A percentile compares a stretch with the other conserved stretches of the same genome.
These are phyloP conservation scores for Piaya cayana DNA, from an alignment of 2,113 vertebrate genomes.

Conservation along the genomic window DNA sequence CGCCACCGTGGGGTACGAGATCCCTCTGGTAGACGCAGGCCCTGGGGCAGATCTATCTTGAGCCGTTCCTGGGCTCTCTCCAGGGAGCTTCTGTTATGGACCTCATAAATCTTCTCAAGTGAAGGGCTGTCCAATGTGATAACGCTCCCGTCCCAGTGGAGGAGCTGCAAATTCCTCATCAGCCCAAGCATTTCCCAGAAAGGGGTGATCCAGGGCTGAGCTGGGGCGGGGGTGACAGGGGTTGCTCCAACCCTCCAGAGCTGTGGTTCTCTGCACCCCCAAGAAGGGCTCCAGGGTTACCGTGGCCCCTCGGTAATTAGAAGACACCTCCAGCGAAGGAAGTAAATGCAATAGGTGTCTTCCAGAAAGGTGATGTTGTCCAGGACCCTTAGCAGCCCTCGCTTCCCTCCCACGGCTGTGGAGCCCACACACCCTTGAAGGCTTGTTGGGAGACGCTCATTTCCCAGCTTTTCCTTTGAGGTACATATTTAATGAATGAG, in stretches of 20 bases:
- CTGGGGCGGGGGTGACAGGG: rapidly evolving
- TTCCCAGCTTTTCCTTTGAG: background rate
- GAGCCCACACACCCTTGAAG: background rate
- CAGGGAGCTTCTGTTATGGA: background rate
- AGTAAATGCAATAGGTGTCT: background rate
- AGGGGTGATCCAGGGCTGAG: background rate
- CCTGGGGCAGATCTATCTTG: background rate
- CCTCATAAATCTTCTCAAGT: background rate
- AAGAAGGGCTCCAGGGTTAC: rapidly evolving
- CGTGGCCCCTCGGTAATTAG: background rate
- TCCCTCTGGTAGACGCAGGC: background rate
- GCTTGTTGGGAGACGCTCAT: background rate
- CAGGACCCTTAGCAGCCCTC: background rate
- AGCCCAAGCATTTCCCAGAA: background rate
- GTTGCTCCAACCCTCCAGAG: background rate
- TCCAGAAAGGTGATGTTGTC: background rate
- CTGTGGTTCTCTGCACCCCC: background rate
- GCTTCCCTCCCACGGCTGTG: rapidly evolving
- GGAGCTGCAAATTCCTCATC: background rate
- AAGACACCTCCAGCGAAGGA: background rate
- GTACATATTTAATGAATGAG: background rate
- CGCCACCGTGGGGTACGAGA: rapidly evolving
- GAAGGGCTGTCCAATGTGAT: background rate
- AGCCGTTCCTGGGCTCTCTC: background rate
- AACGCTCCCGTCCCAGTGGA: background rate